These are phyloP conservation scores for Trinectes maculatus DNA, from an alignment of 2,113 vertebrate species.

Conservation along the genomic window DNA sequence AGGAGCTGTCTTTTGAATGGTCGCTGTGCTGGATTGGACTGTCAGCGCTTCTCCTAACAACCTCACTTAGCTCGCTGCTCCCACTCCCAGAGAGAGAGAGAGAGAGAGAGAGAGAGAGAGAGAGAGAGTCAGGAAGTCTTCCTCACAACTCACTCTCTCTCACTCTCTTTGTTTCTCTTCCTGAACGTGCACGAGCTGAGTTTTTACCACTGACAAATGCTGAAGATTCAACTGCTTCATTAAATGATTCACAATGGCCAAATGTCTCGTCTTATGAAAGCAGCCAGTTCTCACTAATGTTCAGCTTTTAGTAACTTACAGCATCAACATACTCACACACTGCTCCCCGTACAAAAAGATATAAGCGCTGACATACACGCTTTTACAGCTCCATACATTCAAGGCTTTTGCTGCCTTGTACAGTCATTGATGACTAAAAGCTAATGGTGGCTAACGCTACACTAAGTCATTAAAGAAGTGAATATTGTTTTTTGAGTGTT, in stretches of 20 bases:
- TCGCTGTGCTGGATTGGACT: constrained; percentile 71
- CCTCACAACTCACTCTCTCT: constrained; percentile 41
- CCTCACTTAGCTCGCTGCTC: constrained; percentile 68
- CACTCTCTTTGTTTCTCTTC: constrained; percentile 23
- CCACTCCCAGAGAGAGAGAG: constrained; percentile 55
- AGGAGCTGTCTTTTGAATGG: constrained; percentile 78
- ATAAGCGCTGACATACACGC: too few relatives aligned
- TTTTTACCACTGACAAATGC: not conserved
- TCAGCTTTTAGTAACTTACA: too few relatives aligned
- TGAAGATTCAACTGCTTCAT: not conserved
- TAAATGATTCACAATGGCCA: not conserved
- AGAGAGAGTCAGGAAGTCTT: too few relatives aligned
- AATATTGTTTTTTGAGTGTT: too few relatives aligned
- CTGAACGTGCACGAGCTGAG: constrained; percentile 22
- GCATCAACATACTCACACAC: too few relatives aligned
- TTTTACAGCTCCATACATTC: not conserved
- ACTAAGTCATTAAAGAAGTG: too few relatives aligned
- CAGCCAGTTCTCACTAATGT: too few relatives aligned
- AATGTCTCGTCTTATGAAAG: not conserved
- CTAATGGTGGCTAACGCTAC: too few relatives aligned
- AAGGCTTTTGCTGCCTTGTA: not conserved
- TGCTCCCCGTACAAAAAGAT: too few relatives aligned
- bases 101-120: too few relatives aligned
- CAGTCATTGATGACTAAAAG: not conserved
- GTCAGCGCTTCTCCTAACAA: constrained; percentile 74